These are phyloP conservation scores for Polypedilum pembai DNA, from an alignment of 1,140 invertebrate species.

Conservation along the genomic window DNA sequence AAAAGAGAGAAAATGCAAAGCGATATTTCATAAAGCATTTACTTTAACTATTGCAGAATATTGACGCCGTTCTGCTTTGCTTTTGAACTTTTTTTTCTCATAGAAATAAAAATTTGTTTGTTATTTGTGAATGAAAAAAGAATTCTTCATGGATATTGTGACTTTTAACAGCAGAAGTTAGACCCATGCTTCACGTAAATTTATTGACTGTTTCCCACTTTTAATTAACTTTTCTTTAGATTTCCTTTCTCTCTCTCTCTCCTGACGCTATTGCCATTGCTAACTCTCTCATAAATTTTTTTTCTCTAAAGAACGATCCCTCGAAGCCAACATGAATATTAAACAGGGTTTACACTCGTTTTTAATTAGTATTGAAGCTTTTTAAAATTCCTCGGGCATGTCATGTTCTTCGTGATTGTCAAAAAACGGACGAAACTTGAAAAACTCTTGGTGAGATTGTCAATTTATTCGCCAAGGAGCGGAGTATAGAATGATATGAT, in stretches of 20 bases:
- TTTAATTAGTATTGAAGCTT: background rate
- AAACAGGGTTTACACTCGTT: background rate
- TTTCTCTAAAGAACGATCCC: background rate
- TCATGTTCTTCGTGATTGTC: background rate
- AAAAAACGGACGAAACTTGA: too few relatives aligned
- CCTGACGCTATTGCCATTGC: background rate
- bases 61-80: too few relatives aligned
- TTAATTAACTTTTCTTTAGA: constrained; percentile 2
- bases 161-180: background rate
- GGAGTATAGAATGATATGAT: too few relatives aligned
- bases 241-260: background rate
- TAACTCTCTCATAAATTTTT: background rate
- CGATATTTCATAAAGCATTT: too few relatives aligned
- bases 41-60: too few relatives aligned
- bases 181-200: background rate
- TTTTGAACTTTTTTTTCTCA: too few relatives aligned
- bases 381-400: background rate
- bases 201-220: constrained; percentile 15
- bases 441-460: too few relatives aligned
- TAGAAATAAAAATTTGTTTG: too few relatives aligned
- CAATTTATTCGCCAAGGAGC: too few relatives aligned
- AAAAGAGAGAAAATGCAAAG: too few relatives aligned
- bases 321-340: background rate
- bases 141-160: too few relatives aligned
- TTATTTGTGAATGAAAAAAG: too few relatives aligned